Percentiles rank a stretch among this genome's conserved stretches.
phyloP scores from a whole-genome alignment of 2,888 invertebrate genomes.

The Azorinus chamasolen region DNA sequence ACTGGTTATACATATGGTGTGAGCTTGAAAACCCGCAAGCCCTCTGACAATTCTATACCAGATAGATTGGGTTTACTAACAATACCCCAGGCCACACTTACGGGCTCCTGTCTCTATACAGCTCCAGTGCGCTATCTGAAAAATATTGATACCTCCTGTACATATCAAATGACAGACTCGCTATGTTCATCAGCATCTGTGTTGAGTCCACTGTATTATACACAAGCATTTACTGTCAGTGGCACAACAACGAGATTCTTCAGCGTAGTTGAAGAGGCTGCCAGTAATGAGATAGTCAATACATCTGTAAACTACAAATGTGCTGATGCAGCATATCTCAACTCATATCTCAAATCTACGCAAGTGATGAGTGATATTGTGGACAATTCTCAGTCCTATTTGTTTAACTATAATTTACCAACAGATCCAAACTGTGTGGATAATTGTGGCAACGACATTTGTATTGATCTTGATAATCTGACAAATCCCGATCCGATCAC shows the following conservation, averaged over 20 bases:
- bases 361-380: conserved; percentile 29
- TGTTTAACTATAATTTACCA: conserved; percentile 63
- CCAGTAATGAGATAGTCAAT: conserved; percentile 21
- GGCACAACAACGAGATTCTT: conserved; percentile 66
- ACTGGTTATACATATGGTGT: conserved; percentile 68
- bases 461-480: conserved; percentile 53
- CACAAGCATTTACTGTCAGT: conserved; percentile 64
- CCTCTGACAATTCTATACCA: not conserved
- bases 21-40: conserved; percentile 62
- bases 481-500: conserved; percentile 27
- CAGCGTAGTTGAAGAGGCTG: conserved; percentile 47
- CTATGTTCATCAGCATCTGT: conserved; percentile 68
- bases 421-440: conserved; percentile 60
- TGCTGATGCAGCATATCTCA: conserved; percentile 33
- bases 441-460: conserved; percentile 65
- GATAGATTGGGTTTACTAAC: conserved; percentile 67
- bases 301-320: conserved; percentile 74
- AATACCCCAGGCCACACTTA: conserved; percentile 75
- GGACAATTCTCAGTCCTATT: conserved; percentile 30
- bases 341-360: conserved; percentile 64
- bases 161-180: conserved; percentile 59
- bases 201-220: conserved; percentile 78
- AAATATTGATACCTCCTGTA: conserved; percentile 73
- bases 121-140: conserved; percentile 80
- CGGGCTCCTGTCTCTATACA: conserved; percentile 75